A percentile compares a stretch with the other conserved stretches of the same genome.
Conservation (phyloP, 2,113 vertebrate genomes). For the Panthera uncia region DNA sequence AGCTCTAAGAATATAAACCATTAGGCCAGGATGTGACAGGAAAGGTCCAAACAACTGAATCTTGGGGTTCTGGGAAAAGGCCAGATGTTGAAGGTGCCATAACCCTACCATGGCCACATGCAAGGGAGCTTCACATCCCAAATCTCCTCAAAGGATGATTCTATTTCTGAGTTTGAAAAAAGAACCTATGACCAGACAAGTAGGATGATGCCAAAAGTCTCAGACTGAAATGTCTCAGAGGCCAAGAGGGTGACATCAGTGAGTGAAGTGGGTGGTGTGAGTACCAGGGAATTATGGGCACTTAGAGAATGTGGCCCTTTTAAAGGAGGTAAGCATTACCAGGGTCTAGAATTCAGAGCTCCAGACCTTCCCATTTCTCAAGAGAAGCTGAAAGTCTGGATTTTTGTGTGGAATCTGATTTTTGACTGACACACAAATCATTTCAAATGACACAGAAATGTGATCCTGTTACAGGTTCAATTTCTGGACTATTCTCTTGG, state of each 20-base stretch:
- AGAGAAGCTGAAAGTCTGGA: not conserved
- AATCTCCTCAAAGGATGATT: not conserved
- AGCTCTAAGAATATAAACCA: not conserved
- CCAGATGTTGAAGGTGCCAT: not conserved
- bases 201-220: too few species aligned
- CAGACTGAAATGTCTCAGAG: not conserved
- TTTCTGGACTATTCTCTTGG: not conserved
- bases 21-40: not conserved
- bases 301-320: not conserved
- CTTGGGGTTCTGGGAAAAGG: not conserved
- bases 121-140: fast-evolving
- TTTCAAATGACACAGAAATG: not conserved
- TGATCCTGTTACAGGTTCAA: not conserved
- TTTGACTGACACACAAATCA: not conserved
- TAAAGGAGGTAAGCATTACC: too few species aligned
- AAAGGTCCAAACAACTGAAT: not conserved
- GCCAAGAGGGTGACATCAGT: not conserved
- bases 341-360: not conserved
- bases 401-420: not conserved
- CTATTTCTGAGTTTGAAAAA: not conserved
- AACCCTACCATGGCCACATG: not conserved
- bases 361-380: not conserved
- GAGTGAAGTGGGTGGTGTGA: not conserved
- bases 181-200: not conserved
- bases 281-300: not conserved